Base-by-base conservation (phyloP, 1,140 invertebrate species). In the Drusus annulatus region DNA sequence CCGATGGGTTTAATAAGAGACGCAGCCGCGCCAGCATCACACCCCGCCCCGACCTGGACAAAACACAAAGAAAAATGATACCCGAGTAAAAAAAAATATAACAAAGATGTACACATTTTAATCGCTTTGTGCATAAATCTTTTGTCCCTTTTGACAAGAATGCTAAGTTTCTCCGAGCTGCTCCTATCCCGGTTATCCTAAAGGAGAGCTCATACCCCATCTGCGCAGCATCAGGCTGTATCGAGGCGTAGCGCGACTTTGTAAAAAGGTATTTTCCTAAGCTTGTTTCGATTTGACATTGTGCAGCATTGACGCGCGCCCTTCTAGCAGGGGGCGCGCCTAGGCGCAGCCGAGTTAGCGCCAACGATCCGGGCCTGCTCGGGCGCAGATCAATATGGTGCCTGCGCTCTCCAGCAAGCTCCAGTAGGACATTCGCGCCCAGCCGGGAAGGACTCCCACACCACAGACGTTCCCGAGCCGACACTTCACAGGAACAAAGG, bases 351-450 rank as follows among this genome's bases (percentile, higher is more conserved):
- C 6, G 19, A 19, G 56, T 60, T 10, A 45, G 54, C 54, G n/a
- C n/a, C 19, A 5, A 15, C 23, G 15, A 63, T 28, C 60, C 28
- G 65, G 65, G 65, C 65, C 36, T 21, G 65, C 21, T 21, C 31
- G 65, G 25, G 65, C 65, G 65, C 65, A 69, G 65, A 69, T 69
- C 65, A 69, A 69, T 69, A 69, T 69, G 36, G 13, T 50, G 65
- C 36, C 65, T 56, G n/a, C 54, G 54, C 19, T 56, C 54, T 21
- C 19, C 54, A n/a, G 19, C 5, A 7, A 56, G 36, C n/a, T 69
- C 65, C 65, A 69, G 65, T 69, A 69, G 65, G 65, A 69, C 65
- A 69, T 23, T 69, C 36, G 65, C 36, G 65, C 65, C 36, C 65
- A 36, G 36, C 65, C 36, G n/a, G 65, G 65, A 69, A 69, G 65